Base-by-base conservation (phyloP, 2,797 vertebrate species). In the Amblyopsis hoosieri region DNA sequence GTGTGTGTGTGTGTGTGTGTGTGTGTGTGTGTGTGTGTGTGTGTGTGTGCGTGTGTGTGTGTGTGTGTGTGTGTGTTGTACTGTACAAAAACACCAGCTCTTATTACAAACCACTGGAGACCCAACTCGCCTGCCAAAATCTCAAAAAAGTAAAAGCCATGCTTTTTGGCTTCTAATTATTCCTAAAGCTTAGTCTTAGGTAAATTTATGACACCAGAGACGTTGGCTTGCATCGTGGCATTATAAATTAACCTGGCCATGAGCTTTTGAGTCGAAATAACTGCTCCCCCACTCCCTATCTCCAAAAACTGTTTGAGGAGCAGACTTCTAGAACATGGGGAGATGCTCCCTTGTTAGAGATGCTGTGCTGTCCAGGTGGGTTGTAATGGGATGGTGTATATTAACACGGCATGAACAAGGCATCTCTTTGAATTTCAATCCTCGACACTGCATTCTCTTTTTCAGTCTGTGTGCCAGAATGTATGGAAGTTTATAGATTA, bases 31-130 rank as follows among this genome's bases (percentile, higher is more conserved):
- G 19, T 19, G 19, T 19, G 19, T 19, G 11, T 11, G 66, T 23
- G 45, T 13, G 29, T 49, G 3, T 2, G 23, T 23, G 23, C 0
- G 23, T 23, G 47, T 74, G 68, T 57, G 54, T 62, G 42, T 57
- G 33, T 37, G 58, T 66, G 56, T 54, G 53, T 45, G 65, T 69
- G 42, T 73, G 42, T 71, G 64, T 71, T 74, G 79, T 62, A 54
- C 54, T 57, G 56, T 14, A 79, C 64, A 74, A 83, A 67, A 81
- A 76, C 75, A 66, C 50, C 42, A 51, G 76, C 72, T 89, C 78
- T 49, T 12, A 71, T 89, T 86, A 74, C 86, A 89, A 84, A 81
- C 81, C 84, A 74, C 75, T 61, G 62, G 83, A 82, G 85, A 85
- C 56, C 62, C n/a, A 9, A 47, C 53, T 48, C 29, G 2, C 33